Conservation (phyloP, 2,888 invertebrate species). For the Temnothorax unifasciatus region DNA sequence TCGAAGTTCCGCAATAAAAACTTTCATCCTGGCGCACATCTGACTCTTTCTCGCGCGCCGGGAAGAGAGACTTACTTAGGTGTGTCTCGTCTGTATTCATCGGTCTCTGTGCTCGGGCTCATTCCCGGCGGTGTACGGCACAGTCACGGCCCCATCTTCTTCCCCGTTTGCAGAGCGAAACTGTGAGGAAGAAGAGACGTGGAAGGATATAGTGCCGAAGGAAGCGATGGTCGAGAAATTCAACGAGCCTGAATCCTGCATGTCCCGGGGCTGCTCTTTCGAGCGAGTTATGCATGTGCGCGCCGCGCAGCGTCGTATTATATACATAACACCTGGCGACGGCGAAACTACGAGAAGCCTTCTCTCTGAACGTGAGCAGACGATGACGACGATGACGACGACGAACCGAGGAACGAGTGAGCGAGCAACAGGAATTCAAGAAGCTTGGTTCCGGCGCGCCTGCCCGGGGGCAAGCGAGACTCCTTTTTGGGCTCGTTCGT, state of each 20-base stretch:
- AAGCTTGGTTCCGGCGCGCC: conserved; percentile 71
- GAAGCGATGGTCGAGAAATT: conserved; percentile 36
- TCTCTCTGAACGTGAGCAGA: conserved; percentile 24
- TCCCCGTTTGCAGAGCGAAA: background rate
- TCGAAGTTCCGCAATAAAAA: conserved; percentile 5
- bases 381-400: conserved; percentile 15
- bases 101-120: background rate
- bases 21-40: background rate
- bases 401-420: background rate
- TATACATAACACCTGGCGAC: conserved; percentile 47
- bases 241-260: conserved; percentile 47
- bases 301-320: conserved; percentile 12
- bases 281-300: conserved; percentile 42
- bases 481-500: conserved; percentile 59
- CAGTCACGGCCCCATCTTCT: background rate
- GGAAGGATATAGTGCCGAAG: conserved; percentile 33
- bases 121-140: background rate
- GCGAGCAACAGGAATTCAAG: conserved; percentile 67
- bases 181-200: background rate
- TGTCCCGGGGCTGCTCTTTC: conserved; percentile 41
- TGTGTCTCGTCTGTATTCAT: background rate
- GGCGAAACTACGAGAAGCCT: conserved; percentile 36
- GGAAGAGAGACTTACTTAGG: background rate
- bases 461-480: conserved; percentile 57
- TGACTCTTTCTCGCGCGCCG: background rate